Percentiles rank a stretch among this genome's conserved stretches.
Conservation (phyloP, 2,888 invertebrate genomes). For the Drosophila birchii region DNA sequence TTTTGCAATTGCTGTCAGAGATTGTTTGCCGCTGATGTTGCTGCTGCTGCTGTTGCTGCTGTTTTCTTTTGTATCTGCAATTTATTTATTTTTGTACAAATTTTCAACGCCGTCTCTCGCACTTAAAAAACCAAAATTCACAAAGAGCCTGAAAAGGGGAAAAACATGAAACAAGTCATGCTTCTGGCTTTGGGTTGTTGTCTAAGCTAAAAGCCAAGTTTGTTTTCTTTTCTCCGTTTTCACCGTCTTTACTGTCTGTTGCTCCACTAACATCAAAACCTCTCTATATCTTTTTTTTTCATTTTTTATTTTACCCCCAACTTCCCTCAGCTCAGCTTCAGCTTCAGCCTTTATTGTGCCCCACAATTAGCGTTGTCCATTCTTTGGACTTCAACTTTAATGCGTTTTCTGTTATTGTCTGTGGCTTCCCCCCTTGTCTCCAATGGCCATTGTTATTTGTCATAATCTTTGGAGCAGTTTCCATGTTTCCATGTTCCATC, state of each 20-base stretch:
- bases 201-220: constrained; percentile 23
- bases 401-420: constrained; percentile 53
- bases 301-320: background rate
- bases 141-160: constrained; percentile 22
- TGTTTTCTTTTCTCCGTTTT: constrained; percentile 30
- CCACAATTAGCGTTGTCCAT: constrained; percentile 69
- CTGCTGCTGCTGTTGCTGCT: constrained; percentile 29
- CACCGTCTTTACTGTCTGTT: constrained; percentile 23
- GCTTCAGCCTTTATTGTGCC: constrained; percentile 57
- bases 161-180: constrained; percentile 31
- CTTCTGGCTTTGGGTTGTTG: constrained; percentile 11
- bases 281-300: constrained; percentile 1
- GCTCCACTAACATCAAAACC: constrained; percentile 51
- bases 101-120: constrained; percentile 62
- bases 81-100: constrained; percentile 50
- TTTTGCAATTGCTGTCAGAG: constrained; percentile 60
- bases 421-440: constrained; percentile 1
- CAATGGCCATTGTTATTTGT: constrained; percentile 33
- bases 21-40: constrained; percentile 38
- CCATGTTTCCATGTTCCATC: constrained; percentile 19
- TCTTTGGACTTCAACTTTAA: constrained; percentile 56
- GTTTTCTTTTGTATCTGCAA: constrained; percentile 37
- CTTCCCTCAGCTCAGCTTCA: background rate
- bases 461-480: constrained; percentile 24
- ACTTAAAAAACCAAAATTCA: constrained; percentile 33